Base-by-base conservation (phyloP, 2,797 vertebrate species). In the Aeoliscus strigatus region DNA sequence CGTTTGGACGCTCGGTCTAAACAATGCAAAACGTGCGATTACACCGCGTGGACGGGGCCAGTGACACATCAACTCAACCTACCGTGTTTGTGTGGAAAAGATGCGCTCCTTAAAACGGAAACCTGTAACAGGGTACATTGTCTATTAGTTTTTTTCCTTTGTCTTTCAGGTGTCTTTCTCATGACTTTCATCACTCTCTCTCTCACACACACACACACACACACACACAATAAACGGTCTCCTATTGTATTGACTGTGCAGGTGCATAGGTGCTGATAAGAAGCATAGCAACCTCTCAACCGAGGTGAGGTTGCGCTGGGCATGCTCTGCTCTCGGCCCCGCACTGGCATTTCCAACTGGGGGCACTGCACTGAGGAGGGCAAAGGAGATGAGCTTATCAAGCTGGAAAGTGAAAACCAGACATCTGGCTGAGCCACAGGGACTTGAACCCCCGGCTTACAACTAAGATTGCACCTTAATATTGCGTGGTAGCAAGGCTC, bases 221-320 rank as follows among this genome's bases (percentile, higher is more conserved):
- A 54, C 49, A 31, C 67, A 54, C 31, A 43, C n/a, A 4, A n/a
- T n/a, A n/a, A n/a, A n/a, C 43, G 48, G 47, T 50, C 57, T 66
- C 38, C 63, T 63, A 73, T 85, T 86, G 83, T 86, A 27, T 51
- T 39, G 51, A 12, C 43, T 58, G 57, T 42, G 60, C 85, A 88
- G 84, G 83, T 88, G 88, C 80, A 62, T 66, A 60, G 51, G 61
- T 52, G 74, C 72, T 80, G 87, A 86, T 88, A 89, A 87, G 74
- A 45, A 56, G 45, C 37, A 43, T n/a, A 10, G 60, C 68, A 60
- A 72, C 56, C 74, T 73, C 38, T 79, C 86, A 75, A 70, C 28
- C 9, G 29, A 78, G 78, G 73, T 75, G 71, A 81, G 70, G 59
- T 56, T 15, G 16, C 6, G 21, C 44, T 57, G 48, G 54, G 56